A percentile compares a stretch with the other conserved stretches of the same genome.
Evolutionary conservation across 2,113 vertebrate genomes (phyloP).

Genomic region (Gymnocephalus cernua): DNA sequence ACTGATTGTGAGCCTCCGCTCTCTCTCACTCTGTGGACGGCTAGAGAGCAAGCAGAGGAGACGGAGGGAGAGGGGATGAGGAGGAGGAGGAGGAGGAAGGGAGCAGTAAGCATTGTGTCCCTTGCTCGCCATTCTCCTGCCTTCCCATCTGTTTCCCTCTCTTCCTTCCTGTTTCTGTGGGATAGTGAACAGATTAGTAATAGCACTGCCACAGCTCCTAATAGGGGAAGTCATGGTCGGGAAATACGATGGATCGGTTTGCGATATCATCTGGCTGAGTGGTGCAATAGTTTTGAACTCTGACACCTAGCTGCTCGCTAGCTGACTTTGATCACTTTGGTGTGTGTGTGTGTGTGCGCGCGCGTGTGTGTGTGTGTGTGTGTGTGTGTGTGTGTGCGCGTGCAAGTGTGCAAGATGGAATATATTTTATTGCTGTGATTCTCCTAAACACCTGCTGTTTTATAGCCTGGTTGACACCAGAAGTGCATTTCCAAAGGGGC

Average conservation of each 20-base stretch:
- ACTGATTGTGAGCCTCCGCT: conserved; percentile 81
- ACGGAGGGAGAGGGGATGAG: conserved; percentile 68
- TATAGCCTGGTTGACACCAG: too few species aligned
- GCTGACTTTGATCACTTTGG: conserved; percentile 71
- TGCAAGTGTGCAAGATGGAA: background rate
- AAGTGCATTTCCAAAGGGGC: too few species aligned
- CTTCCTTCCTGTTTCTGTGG: conserved; percentile 88
- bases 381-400: conserved; percentile 13
- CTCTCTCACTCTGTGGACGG: conserved; percentile 74
- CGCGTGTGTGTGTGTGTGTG: background rate
- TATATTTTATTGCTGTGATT: conserved; percentile 11
- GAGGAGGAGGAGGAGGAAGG: conserved; percentile 70
- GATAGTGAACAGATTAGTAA: conserved; percentile 77
- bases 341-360: background rate
- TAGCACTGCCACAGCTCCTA: conserved; percentile 65
- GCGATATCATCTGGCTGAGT: conserved; percentile 80
- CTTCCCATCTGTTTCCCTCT: conserved; percentile 88
- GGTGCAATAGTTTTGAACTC: conserved; percentile 82
- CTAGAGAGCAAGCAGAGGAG: conserved; percentile 63
- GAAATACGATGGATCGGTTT: conserved; percentile 75
- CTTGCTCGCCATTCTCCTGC: conserved; percentile 76
- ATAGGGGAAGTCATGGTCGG: conserved; percentile 79
- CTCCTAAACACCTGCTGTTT: background rate
- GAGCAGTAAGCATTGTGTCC: conserved; percentile 86
- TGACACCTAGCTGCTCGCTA: conserved; percentile 75